Evolutionary conservation across 1,140 invertebrate genomes (phyloP), one percentile per base, ranked within the genome.

Genomic region (Diachasmimorpha longicaudata): DNA sequence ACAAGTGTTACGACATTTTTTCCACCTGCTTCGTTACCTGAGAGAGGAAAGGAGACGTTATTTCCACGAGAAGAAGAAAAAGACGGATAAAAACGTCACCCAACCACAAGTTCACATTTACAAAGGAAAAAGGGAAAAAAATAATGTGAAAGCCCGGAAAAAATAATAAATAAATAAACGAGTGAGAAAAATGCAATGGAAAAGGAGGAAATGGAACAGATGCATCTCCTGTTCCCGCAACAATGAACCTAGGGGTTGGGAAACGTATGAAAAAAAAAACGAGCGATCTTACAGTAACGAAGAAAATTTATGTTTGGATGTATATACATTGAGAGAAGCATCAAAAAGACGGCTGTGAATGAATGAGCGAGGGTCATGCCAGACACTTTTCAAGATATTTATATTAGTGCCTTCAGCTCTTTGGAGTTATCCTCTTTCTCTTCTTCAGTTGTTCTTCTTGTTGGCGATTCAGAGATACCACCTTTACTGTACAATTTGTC

Each of bases 321-420:
- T 63, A 48, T 23, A 74, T 16, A 69, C n/a, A 46, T 25, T 21
- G n/a, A 46, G 10, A 46, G 39, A 31, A 44, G 37, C 16, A 42
- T 36, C 25, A 31, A 66, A 74, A 74, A 74, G 63, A 31, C 37
- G 66, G 52, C 11, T 31, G 31, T 6, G 31, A 31, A 6, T 31
- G 37, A 46, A 46, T 23, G 23, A 14, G n/a, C 36, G 21, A 21
- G 48, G 75, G 79, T 81, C 70, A 82, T 68, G 75, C 76, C 79
- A 80, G 76, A 79, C 77, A 79, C 78, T 79, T 72, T 23, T 11
- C 16, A 37, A 14, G 8, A 52, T 71, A 21, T 48, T 44, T 63
- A 63, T 63, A 31, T 25, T 63, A 63, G 58, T 63, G 58, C 13
- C 58, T 63, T 63, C 21, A 52, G 48, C 21, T 23, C 23, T 63